Evolutionary conservation across 2,113 vertebrate genomes (phyloP).

Genomic region (Lates calcarifer): DNA sequence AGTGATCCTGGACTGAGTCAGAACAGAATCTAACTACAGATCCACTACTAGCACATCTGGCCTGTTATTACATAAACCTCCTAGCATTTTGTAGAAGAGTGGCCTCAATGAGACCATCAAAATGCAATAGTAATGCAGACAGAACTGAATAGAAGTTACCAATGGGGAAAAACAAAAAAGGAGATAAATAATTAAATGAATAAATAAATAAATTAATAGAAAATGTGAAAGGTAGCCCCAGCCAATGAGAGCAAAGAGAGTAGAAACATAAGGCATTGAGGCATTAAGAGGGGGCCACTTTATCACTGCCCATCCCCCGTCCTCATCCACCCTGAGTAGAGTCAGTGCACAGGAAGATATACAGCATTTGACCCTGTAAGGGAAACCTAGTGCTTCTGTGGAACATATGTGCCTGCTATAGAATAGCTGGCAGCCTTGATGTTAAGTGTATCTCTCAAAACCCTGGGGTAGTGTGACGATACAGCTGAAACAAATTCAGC

Average conservation of each 20-base stretch:
- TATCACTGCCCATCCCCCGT: slow-evolving; percentile 60
- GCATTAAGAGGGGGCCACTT: slow-evolving; percentile 34
- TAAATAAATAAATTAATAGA: neutral
- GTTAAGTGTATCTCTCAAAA: slow-evolving; percentile 34
- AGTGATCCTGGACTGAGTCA: slow-evolving; percentile 32
- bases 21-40: slow-evolving; percentile 33
- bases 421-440: slow-evolving; percentile 22
- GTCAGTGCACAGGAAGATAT: slow-evolving; percentile 64
- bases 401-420: slow-evolving; percentile 36
- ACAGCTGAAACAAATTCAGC: slow-evolving; percentile 18
- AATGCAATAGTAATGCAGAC: slow-evolving; percentile 8
- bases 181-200: neutral
- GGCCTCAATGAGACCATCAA: slow-evolving; percentile 30
- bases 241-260: slow-evolving; percentile 22
- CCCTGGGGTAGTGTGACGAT: neutral
- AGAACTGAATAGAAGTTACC: slow-evolving; percentile 4
- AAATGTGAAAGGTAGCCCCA: neutral
- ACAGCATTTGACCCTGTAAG: slow-evolving; percentile 53
- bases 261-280: slow-evolving; percentile 28
- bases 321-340: slow-evolving; percentile 38
- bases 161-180: neutral
- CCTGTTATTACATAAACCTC: slow-evolving; percentile 56
- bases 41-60: slow-evolving; percentile 53
- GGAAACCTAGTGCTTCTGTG: slow-evolving; percentile 32
- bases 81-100: slow-evolving; percentile 33